These are phyloP conservation scores for Sympetrum striolatum DNA, from an alignment of 2,888 invertebrate genomes.

Conservation along the genomic window DNA sequence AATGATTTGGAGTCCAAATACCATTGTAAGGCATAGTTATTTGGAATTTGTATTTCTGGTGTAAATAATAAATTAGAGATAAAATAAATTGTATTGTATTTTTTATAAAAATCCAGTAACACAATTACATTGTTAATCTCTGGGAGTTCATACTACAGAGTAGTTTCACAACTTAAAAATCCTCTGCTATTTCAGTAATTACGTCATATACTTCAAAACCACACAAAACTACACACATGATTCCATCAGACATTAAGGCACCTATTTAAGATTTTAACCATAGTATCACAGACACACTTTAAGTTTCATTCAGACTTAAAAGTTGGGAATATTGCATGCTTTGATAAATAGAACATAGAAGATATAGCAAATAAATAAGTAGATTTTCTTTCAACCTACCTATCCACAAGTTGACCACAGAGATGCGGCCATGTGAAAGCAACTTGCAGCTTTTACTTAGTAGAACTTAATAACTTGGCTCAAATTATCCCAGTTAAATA, in stretches of 20 bases:
- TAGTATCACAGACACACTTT: background rate
- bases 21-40: background rate
- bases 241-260: background rate
- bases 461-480: no score
- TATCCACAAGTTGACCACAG: no score
- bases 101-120: background rate
- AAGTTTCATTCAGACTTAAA: background rate
- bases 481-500: no score
- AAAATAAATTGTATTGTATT: background rate
- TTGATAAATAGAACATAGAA: background rate
- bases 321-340: background rate
- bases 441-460: no score
- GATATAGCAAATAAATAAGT: no score
- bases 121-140: background rate
- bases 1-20: background rate
- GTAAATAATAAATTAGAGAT: conserved; percentile 22
- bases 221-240: background rate
- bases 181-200: background rate
- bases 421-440: no score
- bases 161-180: background rate
- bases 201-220: background rate
- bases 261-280: background rate
- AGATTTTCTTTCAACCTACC: no score
- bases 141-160: background rate
- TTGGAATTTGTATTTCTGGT: background rate